Base-by-base conservation (phyloP, 1,140 invertebrate species). In the Brachionus rotundiformis region DNA sequence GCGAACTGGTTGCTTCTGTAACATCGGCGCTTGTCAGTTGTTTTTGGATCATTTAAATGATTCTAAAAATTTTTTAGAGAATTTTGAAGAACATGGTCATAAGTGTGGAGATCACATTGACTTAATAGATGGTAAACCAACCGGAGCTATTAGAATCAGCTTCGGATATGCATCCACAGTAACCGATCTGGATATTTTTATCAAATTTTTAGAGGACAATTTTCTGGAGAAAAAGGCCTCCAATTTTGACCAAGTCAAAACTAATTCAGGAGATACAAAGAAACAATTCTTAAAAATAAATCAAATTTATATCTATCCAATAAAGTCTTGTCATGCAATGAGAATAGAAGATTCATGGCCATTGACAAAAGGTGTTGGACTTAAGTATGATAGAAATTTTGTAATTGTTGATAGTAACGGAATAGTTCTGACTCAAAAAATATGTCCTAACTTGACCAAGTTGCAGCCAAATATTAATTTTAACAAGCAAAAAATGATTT, bases 1-100 rank as follows among this genome's bases (percentile, higher is more conserved):
- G 16, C 90, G 96, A 83, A 95, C 94, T 2, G 95, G 96, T 0
- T 98, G 95, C 87, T 96, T 97, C 86, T 98, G 96, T 86, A 98
- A 98, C 89, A 93, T 95, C 5, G 96, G 96, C 19, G 94, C 95
- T 5, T 98, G 96, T 88, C 93, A 96, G 87, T 89, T 91, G 39
- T 92, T 94, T 86, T 88, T 98, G 27, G 87, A 89, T 2, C 86
- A 82, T 31, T 25, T 77, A 4, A 10, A 54, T 16, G 33, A 82
- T 54, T 27, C 44, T 16, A 11, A 39, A 31, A 44, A 41, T 31
- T 84, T 16, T 39, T 27, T 83, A 44, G 31, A 63, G 11, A 82
- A 73, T n/a, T 82, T 77, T 84, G 73, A 82, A 82, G 87, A 89
- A 76, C 84, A 92, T 39, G 95, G 95, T 6, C 96, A 97, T 87